Evolutionary conservation across 2,888 invertebrate genomes (phyloP).

Genomic region (Cabera pusaria): DNA sequence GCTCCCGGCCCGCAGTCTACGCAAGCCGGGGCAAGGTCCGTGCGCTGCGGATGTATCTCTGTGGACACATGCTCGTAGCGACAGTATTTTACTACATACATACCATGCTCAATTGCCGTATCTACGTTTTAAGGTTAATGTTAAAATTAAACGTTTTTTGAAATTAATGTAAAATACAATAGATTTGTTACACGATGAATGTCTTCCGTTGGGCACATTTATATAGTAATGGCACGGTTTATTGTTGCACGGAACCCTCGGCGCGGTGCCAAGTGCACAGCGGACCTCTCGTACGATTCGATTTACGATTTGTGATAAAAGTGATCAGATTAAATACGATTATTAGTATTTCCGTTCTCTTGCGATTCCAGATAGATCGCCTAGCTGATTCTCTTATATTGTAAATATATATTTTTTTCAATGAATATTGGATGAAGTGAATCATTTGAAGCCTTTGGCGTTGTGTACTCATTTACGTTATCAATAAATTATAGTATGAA

Average conservation of each 20-base stretch:
- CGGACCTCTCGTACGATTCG: slow-evolving; percentile 73
- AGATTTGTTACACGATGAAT: slow-evolving; percentile 91
- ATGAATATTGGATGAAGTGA: slow-evolving; percentile 79
- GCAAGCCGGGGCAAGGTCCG: slow-evolving; percentile 1
- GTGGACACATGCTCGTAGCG: slow-evolving; percentile 28
- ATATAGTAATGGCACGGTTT: slow-evolving; percentile 75
- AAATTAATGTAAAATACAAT: slow-evolving; percentile 85
- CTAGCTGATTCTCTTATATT: slow-evolving; percentile 76
- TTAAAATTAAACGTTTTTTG: slow-evolving; percentile 69
- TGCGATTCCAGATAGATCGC: slow-evolving; percentile 70
- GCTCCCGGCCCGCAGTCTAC: too few species aligned
- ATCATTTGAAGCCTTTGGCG: slow-evolving; percentile 82
- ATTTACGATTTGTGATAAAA: slow-evolving; percentile 79
- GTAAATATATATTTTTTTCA: slow-evolving; percentile 78
- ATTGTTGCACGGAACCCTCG: slow-evolving; percentile 59
- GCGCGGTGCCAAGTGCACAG: slow-evolving; percentile 72
- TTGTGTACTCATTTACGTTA: slow-evolving; percentile 85
- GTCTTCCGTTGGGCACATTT: slow-evolving; percentile 83
- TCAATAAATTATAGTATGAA: slow-evolving; percentile 83
- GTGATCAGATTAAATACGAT: slow-evolving; percentile 40
- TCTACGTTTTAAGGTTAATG: slow-evolving; percentile 76
- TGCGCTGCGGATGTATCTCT: slow-evolving; percentile 10
- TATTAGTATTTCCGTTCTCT: slow-evolving; percentile 58
- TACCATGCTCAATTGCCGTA: slow-evolving; percentile 80
- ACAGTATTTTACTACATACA: slow-evolving; percentile 69